phyloP scores from a whole-genome alignment of 2,888 invertebrate species.

The Tholera decimalis region DNA sequence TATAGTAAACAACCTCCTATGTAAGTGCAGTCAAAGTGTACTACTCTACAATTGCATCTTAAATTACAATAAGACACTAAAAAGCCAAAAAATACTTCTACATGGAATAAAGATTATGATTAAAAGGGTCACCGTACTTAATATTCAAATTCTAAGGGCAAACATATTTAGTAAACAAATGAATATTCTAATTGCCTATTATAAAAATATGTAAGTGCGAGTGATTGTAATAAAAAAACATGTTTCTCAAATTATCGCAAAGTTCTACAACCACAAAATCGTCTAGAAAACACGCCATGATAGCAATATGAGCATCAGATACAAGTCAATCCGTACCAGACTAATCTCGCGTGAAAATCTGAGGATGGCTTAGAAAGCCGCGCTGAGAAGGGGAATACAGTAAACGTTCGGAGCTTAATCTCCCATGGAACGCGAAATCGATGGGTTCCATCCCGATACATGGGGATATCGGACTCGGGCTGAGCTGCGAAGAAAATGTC shows the following conservation, averaged over 20 bases:
- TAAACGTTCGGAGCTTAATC: conserved; percentile 82
- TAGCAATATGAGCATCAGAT: conserved; percentile 26
- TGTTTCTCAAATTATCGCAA: not conserved
- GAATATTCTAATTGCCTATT: conserved; percentile 24
- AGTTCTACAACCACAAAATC: not conserved
- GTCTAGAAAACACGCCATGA: not conserved
- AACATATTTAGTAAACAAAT: conserved; percentile 26
- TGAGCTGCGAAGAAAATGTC: conserved; percentile 80
- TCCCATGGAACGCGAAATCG: conserved; percentile 83
- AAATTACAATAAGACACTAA: conserved; percentile 2
- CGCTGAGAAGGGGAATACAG: conserved; percentile 69
- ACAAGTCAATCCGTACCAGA: conserved; percentile 56
- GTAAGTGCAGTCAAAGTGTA: conserved; percentile 17
- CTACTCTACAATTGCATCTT: conserved; percentile 6
- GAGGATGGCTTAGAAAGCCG: conserved; percentile 59
- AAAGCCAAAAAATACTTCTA: not conserved
- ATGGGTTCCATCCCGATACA: conserved; percentile 75
- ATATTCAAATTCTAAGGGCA: conserved; percentile 16
- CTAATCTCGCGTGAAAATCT: conserved; percentile 80
- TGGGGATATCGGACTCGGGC: conserved; percentile 62
- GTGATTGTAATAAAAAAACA: conserved; percentile 17
- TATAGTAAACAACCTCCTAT: conserved; percentile 26
- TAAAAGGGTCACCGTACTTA: conserved; percentile 13
- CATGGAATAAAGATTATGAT: conserved; percentile 3
- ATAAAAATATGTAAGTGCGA: conserved; percentile 14